phyloP scores from a whole-genome alignment of 2,113 vertebrate species.

The Ciconia stormi region DNA sequence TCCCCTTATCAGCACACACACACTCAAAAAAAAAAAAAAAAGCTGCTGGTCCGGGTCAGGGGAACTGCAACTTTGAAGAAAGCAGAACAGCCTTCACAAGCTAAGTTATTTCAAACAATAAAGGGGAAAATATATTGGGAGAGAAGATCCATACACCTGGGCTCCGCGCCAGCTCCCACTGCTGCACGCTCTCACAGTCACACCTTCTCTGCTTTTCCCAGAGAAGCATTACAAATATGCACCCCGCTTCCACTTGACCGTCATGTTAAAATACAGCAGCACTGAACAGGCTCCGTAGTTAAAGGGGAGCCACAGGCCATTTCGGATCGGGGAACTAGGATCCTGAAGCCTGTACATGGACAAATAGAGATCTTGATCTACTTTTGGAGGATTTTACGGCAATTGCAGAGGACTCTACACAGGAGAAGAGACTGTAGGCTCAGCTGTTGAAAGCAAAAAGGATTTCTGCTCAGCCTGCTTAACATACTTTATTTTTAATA shows the following conservation, averaged over 20 bases:
- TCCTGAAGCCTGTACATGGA: neutral
- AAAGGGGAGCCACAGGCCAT: neutral
- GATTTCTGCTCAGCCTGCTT: conserved; percentile 34
- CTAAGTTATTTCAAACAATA: conserved; percentile 9
- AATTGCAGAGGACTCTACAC: neutral
- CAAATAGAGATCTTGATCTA: neutral
- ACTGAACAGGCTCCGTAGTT: rapidly evolving
- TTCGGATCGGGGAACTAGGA: neutral
- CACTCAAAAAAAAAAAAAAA: neutral
- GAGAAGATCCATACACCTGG: neutral
- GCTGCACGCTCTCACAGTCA: neutral
- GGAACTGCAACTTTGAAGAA: neutral
- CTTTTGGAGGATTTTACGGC: neutral
- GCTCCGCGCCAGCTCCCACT: neutral
- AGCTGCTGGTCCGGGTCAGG: neutral
- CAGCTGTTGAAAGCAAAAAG: neutral
- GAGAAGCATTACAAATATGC: neutral
- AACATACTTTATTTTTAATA: conserved; percentile 13
- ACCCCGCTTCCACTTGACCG: neutral
- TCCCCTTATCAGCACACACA: neutral
- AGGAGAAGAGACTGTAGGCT: neutral
- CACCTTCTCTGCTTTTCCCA: neutral
- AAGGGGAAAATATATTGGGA: neutral
- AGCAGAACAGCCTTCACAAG: neutral
- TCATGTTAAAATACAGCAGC: neutral